Evolutionary conservation across 2,888 invertebrate genomes (phyloP).

Genomic region (Epirrhoe alternata): DNA sequence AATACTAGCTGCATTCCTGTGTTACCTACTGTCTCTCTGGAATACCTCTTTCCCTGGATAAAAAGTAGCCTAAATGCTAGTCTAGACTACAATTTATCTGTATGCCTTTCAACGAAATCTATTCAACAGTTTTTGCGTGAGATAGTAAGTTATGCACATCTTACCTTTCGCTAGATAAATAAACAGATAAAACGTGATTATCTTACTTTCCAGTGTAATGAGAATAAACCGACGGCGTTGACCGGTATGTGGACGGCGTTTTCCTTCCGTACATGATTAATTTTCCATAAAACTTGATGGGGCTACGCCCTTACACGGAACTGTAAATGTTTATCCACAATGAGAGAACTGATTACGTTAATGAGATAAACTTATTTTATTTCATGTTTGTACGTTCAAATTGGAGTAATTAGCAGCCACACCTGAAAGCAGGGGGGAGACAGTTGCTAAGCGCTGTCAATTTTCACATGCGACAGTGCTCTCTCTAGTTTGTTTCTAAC

Average conservation of each 20-base stretch:
- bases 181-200: neutral
- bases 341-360: neutral
- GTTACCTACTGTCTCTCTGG: no score
- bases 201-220: constrained; percentile 91
- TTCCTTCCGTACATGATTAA: constrained; percentile 88
- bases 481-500: no score
- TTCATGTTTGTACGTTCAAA: constrained; percentile 15
- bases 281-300: constrained; percentile 36
- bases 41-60: no score
- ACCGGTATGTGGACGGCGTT: constrained; percentile 91
- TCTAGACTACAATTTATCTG: no score
- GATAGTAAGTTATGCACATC: neutral
- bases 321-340: constrained; percentile 7
- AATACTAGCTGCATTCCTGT: no score
- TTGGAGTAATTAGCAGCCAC: constrained; percentile 52
- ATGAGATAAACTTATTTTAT: constrained; percentile 10
- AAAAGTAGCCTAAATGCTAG: no score
- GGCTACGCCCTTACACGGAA: constrained; percentile 51
- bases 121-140: no score
- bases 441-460: constrained; percentile 44
- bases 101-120: no score
- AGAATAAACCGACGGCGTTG: constrained; percentile 95
- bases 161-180: neutral
- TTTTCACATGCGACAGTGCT: neutral
- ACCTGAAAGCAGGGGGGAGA: constrained; percentile 46